Conservation (phyloP, 2,888 invertebrate species). For the Nineta flava region DNA sequence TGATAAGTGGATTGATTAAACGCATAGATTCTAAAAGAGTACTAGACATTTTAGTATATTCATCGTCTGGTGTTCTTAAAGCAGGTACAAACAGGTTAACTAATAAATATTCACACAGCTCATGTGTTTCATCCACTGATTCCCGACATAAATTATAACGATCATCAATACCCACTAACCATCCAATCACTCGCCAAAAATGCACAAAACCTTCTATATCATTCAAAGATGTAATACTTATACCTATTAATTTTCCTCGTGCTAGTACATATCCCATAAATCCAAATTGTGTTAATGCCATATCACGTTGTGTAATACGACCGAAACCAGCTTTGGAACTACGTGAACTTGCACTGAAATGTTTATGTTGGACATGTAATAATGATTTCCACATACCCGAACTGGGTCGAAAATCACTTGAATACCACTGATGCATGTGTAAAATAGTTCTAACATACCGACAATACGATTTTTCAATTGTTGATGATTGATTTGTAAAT, state of each 20-base stretch:
- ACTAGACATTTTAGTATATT: conserved; percentile 47
- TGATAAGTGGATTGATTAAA: conserved; percentile 45
- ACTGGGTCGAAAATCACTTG: conserved; percentile 43
- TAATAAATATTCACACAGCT: conserved; percentile 38
- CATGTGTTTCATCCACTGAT: conserved; percentile 42
- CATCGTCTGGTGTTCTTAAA: conserved; percentile 37
- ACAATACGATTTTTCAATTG: conserved; percentile 46
- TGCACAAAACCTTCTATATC: conserved; percentile 65
- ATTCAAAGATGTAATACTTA: conserved; percentile 35
- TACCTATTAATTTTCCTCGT: conserved; percentile 45
- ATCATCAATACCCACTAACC: conserved; percentile 69
- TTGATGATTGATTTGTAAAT: conserved; percentile 53
- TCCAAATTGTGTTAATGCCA: conserved; percentile 75
- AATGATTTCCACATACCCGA: conserved; percentile 56
- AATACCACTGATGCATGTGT: conserved; percentile 68
- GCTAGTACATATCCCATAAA: conserved; percentile 63
- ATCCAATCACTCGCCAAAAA: conserved; percentile 70
- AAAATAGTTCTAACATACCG: conserved; percentile 66
- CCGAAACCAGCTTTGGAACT: conserved; percentile 31
- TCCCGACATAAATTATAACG: conserved; percentile 57
- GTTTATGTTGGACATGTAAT: conserved; percentile 45
- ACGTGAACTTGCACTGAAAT: conserved; percentile 42
- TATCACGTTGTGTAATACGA: conserved; percentile 62
- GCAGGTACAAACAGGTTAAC: conserved; percentile 45
- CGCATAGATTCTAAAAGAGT: conserved; percentile 52